These are phyloP conservation scores for Pholis gunnellus DNA, from an alignment of 2,113 vertebrate species.

Conservation along the genomic window DNA sequence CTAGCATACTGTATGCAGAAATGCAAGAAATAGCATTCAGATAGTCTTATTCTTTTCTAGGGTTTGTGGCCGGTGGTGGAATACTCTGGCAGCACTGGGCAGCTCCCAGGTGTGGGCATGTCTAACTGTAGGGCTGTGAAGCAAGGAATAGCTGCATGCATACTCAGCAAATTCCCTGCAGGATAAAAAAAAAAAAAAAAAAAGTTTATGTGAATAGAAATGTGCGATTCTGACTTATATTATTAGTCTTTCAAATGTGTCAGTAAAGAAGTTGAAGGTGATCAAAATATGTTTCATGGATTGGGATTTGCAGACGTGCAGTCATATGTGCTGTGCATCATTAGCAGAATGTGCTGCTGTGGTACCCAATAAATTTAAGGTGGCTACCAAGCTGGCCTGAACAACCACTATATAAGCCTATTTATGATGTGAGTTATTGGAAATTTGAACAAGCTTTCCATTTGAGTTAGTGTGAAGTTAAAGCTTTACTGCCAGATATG, in stretches of 20 bases:
- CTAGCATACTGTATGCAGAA: not conserved
- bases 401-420: conserved; percentile 23
- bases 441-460: conserved; percentile 51
- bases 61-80: conserved; percentile 6
- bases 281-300: conserved; percentile 19
- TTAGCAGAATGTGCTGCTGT: conserved; percentile 33
- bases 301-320: conserved; percentile 39
- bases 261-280: not conserved
- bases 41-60: not conserved
- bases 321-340: conserved; percentile 20
- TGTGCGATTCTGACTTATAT: conserved; percentile 2
- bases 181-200: conserved; percentile 5
- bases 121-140: conserved; percentile 20
- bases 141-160: conserved; percentile 5
- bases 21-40: conserved; percentile 10
- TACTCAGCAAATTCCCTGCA: conserved; percentile 45
- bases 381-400: conserved; percentile 37
- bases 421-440: conserved; percentile 56
- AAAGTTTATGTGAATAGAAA: not conserved
- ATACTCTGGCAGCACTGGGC: conserved; percentile 23
- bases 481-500: conserved; percentile 46
- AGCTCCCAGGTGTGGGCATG: conserved; percentile 42
- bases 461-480: conserved; percentile 36
- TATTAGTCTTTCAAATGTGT: conserved; percentile 40
- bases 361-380: conserved; percentile 34